Evolutionary conservation across 2,797 vertebrate genomes (phyloP).

Genomic region (Poeciliopsis presidionis): DNA sequence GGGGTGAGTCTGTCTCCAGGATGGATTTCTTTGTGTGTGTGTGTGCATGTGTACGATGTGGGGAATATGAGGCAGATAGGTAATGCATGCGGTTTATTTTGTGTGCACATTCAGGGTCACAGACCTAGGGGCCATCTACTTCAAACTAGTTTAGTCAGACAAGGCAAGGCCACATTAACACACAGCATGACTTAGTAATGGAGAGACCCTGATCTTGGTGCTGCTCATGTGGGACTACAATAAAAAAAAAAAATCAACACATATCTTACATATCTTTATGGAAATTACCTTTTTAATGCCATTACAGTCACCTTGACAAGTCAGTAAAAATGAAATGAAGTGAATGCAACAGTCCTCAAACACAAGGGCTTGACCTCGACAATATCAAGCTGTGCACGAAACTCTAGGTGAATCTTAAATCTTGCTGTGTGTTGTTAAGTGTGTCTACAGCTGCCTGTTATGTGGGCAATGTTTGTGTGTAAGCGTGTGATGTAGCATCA

Average conservation of each 20-base stretch:
- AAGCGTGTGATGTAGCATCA: slow-evolving; percentile 58
- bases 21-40: slow-evolving; percentile 51
- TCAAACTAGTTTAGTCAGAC: slow-evolving; percentile 66
- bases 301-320: slow-evolving; percentile 69
- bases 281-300: slow-evolving; percentile 59
- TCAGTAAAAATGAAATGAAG: slow-evolving; percentile 65
- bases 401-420: slow-evolving; percentile 55
- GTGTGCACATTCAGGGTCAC: slow-evolving; percentile 64
- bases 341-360: slow-evolving; percentile 56
- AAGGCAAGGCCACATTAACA: slow-evolving; percentile 71
- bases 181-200: slow-evolving; percentile 69
- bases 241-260: slow-evolving; percentile 22
- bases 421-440: slow-evolving; percentile 42
- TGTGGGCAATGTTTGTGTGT: slow-evolving; percentile 53
- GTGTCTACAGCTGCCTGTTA: slow-evolving; percentile 43
- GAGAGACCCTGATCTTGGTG: slow-evolving; percentile 42
- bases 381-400: slow-evolving; percentile 38
- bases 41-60: slow-evolving; percentile 37
- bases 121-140: slow-evolving; percentile 68
- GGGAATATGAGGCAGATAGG: slow-evolving; percentile 41
- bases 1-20: slow-evolving; percentile 57
- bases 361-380: slow-evolving; percentile 61
- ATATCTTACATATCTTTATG: slow-evolving; percentile 54
- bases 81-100: slow-evolving; percentile 54
- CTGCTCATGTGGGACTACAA: slow-evolving; percentile 39